Conservation (phyloP, 2,888 invertebrate species). For the Torymus aiolomorphi region DNA sequence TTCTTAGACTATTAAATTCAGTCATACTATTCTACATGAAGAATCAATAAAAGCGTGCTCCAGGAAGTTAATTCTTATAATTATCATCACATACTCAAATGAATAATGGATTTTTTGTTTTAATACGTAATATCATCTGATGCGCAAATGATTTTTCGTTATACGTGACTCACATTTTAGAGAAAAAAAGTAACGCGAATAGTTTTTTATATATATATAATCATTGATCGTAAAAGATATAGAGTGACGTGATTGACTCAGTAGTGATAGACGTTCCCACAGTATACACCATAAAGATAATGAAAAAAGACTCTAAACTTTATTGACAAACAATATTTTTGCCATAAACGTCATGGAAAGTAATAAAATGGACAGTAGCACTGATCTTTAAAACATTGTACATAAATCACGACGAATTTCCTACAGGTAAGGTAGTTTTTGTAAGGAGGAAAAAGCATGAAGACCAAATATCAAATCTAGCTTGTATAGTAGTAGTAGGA, state of each 20-base stretch:
- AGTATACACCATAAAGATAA: not conserved
- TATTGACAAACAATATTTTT: conserved; percentile 14
- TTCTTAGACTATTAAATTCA: too few species aligned
- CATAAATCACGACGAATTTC: conserved; percentile 22
- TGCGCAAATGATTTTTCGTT: too few species aligned
- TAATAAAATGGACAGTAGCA: conserved; percentile 10
- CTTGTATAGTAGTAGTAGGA: not conserved
- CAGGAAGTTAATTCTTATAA: not conserved
- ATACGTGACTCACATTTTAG: too few species aligned
- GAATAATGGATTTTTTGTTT: too few species aligned
- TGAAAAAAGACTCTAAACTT: not conserved
- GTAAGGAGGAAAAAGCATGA: not conserved
- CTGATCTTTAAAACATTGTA: conserved; percentile 16
- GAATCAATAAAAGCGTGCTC: too few species aligned
- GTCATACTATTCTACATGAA: too few species aligned
- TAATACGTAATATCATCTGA: not conserved
- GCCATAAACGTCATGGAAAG: conserved; percentile 9
- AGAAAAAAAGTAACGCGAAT: too few species aligned
- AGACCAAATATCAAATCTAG: not conserved
- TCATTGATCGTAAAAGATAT: not conserved
- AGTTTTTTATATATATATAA: too few species aligned
- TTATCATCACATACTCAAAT: not conserved
- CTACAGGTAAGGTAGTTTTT: not conserved
- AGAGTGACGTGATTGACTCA: not conserved
- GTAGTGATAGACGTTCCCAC: not conserved